phyloP scores from a whole-genome alignment of 2,113 vertebrate species.

The Redunca redunca region DNA sequence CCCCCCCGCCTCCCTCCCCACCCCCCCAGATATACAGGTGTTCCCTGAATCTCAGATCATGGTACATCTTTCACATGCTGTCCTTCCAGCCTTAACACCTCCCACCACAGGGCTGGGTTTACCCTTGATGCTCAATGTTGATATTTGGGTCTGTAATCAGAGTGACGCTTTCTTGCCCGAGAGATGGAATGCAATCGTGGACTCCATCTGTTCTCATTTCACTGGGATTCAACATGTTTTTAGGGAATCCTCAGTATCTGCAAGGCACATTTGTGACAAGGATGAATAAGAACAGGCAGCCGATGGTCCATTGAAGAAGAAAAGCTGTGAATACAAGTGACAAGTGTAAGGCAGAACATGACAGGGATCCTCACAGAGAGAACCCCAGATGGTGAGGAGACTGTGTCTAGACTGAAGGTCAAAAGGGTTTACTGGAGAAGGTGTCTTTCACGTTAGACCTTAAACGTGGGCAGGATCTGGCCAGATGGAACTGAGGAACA shows the following conservation, averaged over 20 bases:
- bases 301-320: neutral
- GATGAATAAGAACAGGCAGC: constrained; percentile 7
- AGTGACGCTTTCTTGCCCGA: neutral
- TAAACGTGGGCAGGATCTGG: neutral
- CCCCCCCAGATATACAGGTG: neutral
- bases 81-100: neutral
- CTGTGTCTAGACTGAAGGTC: neutral
- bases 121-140: neutral
- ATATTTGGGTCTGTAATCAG: neutral
- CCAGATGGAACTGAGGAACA: neutral
- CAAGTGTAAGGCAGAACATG: neutral
- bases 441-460: neutral
- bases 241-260: neutral
- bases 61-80: neutral
- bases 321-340: neutral
- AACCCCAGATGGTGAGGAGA: neutral
- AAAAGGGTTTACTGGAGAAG: neutral
- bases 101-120: neutral
- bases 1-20: too few species aligned
- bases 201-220: neutral
- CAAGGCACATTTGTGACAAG: neutral
- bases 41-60: neutral
- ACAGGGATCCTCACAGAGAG: neutral
- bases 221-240: neutral
- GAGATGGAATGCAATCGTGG: neutral